These are phyloP conservation scores for Odontocerum albicorne DNA, from an alignment of 2,888 invertebrate species.

Conservation along the genomic window DNA sequence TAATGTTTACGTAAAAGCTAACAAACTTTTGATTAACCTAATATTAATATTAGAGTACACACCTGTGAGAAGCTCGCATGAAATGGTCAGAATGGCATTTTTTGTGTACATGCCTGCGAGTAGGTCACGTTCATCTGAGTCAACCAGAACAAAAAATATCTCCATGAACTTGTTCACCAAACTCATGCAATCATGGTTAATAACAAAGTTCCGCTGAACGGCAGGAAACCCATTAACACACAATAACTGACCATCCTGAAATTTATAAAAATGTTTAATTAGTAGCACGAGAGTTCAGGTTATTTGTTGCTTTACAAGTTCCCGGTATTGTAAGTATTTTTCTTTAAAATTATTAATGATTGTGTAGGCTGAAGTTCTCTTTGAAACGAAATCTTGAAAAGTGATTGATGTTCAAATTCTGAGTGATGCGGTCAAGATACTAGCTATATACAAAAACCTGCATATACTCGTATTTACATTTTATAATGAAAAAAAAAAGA, in stretches of 20 bases:
- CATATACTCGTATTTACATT: too few species aligned
- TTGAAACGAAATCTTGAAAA: too few species aligned
- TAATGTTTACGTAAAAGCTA: neutral
- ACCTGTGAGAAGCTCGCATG: constrained; percentile 39
- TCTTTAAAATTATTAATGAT: too few species aligned
- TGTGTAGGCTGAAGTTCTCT: too few species aligned
- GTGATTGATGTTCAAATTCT: too few species aligned
- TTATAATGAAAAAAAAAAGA: too few species aligned
- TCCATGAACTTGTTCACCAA: constrained; percentile 66
- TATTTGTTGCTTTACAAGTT: too few species aligned
- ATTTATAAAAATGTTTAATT: constrained; percentile 7
- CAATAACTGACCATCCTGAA: constrained; percentile 57
- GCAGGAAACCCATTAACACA: constrained; percentile 38
- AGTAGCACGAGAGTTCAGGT: too few species aligned
- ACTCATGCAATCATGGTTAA: constrained; percentile 47
- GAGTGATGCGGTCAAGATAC: too few species aligned
- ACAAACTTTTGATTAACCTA: neutral
- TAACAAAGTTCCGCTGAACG: constrained; percentile 52
- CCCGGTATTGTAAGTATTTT: too few species aligned
- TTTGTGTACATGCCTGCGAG: constrained; percentile 64
- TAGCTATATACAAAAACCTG: too few species aligned
- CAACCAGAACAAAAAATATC: constrained; percentile 67
- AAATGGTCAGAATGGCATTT: constrained; percentile 64
- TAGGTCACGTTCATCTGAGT: constrained; percentile 57
- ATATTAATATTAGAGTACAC: neutral